Percentiles rank a stretch among this genome's conserved stretches.
Conservation (phyloP, 2,888 invertebrate genomes). For the Meloe dianella region DNA sequence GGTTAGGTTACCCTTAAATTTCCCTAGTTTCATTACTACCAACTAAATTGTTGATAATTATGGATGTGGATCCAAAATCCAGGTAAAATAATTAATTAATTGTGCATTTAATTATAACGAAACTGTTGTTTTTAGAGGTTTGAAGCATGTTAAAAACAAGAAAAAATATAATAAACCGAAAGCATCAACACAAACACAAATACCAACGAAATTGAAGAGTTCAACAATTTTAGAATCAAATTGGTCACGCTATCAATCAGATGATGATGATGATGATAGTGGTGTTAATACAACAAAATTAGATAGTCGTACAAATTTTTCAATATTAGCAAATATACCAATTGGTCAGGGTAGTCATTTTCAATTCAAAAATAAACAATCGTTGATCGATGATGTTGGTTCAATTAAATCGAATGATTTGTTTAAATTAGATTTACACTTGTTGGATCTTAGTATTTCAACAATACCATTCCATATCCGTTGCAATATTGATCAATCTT, state of each 20-base stretch:
- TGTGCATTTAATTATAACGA: not conserved
- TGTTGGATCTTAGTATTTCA: slow-evolving; percentile 27
- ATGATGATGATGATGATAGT: slow-evolving; percentile 4
- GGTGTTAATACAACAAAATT: not conserved
- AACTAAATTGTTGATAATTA: not conserved
- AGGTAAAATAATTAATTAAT: not conserved
- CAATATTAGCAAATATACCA: slow-evolving; percentile 29
- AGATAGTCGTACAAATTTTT: slow-evolving; percentile 30
- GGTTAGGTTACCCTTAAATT: not conserved
- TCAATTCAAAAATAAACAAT: slow-evolving; percentile 31
- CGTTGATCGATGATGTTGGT: slow-evolving; percentile 18
- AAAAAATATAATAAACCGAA: slow-evolving; percentile 28
- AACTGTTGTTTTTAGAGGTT: slow-evolving; percentile 12
- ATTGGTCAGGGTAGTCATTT: slow-evolving; percentile 33
- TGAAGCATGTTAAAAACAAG: slow-evolving; percentile 28
- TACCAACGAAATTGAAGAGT: slow-evolving; percentile 23
- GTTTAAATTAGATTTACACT: slow-evolving; percentile 29
- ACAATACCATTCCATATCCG: slow-evolving; percentile 30
- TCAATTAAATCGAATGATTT: slow-evolving; percentile 11
- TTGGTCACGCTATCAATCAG: slow-evolving; percentile 31
- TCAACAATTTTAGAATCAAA: slow-evolving; percentile 26
- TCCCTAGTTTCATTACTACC: not conserved
- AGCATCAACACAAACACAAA: slow-evolving; percentile 11
- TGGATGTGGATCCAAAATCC: not conserved
- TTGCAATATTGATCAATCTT: slow-evolving; percentile 23